phyloP scores from a whole-genome alignment of 2,797 vertebrate species.

The Okamejei kenojei region DNA sequence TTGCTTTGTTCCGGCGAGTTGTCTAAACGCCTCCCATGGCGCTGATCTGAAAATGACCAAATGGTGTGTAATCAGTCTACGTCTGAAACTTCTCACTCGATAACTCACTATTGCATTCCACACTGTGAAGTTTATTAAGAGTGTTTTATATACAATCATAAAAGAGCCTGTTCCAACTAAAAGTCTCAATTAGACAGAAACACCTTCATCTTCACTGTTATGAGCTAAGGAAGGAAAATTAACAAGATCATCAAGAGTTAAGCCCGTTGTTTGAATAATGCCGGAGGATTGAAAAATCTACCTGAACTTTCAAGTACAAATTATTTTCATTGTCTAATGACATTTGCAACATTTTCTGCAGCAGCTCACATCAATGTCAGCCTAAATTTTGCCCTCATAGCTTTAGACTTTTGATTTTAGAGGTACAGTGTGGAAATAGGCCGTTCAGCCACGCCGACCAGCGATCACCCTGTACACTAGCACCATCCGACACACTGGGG shows the following conservation, averaged over 20 bases:
- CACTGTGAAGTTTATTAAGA: not conserved
- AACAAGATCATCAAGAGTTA: not conserved
- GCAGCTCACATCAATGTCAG: not conserved
- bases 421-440: too few relatives aligned
- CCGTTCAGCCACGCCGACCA: too few relatives aligned
- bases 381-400: too few relatives aligned
- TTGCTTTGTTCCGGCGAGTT: constrained; percentile 47
- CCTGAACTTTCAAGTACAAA: not conserved
- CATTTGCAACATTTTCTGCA: not conserved
- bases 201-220: not conserved
- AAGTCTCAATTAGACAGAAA: not conserved
- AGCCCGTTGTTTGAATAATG: not conserved
- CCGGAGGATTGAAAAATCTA: not conserved
- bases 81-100: not conserved
- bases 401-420: too few relatives aligned
- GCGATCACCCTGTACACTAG: too few relatives aligned
- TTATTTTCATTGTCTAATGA: not conserved
- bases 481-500: too few relatives aligned
- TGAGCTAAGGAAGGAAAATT: not conserved
- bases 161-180: not conserved
- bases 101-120: not conserved
- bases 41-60: constrained; percentile 46
- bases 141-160: not conserved
- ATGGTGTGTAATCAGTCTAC: constrained; percentile 40
- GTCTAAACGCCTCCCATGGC: constrained; percentile 48